Base-by-base conservation (phyloP, 1,140 invertebrate genomes). In the Drosophila obscura region DNA sequence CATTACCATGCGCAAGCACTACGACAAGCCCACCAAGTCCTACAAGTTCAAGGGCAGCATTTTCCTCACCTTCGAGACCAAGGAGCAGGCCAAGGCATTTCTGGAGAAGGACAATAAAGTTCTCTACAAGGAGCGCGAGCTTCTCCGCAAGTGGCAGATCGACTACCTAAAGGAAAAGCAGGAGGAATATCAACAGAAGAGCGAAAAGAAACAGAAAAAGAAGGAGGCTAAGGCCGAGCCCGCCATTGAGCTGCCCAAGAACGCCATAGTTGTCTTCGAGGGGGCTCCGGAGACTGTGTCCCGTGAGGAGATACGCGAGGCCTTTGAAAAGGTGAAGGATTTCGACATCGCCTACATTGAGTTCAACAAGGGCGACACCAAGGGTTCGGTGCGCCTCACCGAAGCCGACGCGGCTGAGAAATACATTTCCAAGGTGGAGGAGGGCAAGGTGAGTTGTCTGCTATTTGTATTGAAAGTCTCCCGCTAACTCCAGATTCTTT, bases 21-120 rank as follows among this genome's bases (percentile, higher is more conserved):
- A 92, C 41, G 95, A 96, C 75, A 94, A 94, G 65, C 92, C 94
- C 5, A 93, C 92, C 6, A 96, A 96, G 80, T 93, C 94, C 43
- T 93, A 93, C 51, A 92, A 94, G 39, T 98, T 97, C 83, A 97
- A 99, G 93, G 98, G 98, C 45, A 98, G 97, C 6, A 94, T 98
- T 52, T 98, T 98, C 93, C 94, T 96, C 19, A 95, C 96, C 2
- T 99, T 98, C 84, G 94, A 94, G 77, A 96, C 94, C 28, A 93
- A 94, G 53, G 96, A 97, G 55, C 93, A 94, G 76, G 95, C 95
- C 13, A 94, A 96, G 73, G 92, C 93, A 46, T 95, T 96, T 78
- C 66, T 92, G 1, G 82, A 78, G 1, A 55, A 78, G 50, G 80
- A 90, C 2, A 83, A 80, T 49, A 76, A 39, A 39, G 35, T 97